phyloP scores from a whole-genome alignment of 2,888 invertebrate species.

The Apocheima hispidaria region DNA sequence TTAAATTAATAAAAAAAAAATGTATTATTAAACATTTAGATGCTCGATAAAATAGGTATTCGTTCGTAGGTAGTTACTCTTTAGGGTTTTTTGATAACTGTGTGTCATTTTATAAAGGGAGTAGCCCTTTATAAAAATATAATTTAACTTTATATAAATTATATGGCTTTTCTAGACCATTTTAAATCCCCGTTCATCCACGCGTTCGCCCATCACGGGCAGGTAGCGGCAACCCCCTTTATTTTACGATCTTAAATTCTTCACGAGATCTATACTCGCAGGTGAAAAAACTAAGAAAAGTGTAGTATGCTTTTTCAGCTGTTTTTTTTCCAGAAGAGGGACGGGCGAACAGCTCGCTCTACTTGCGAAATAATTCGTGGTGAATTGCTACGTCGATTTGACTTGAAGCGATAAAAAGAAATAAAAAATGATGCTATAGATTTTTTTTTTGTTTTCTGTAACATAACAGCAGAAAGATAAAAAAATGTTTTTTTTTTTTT shows the following conservation, averaged over 20 bases:
- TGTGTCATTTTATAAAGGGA: no score
- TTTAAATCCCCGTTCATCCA: conserved; percentile 42
- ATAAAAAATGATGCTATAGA: no score
- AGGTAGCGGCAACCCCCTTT: conserved; percentile 71
- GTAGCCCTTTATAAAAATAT: no score
- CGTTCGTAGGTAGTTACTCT: no score
- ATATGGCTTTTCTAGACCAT: conserved; percentile 41
- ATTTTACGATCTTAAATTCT: conserved; percentile 85
- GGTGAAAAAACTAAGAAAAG: conserved; percentile 66
- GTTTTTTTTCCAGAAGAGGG: conserved; percentile 59
- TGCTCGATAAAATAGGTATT: no score
- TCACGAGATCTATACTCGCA: conserved; percentile 68
- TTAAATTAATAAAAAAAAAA: no score
- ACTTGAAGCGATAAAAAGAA: not conserved
- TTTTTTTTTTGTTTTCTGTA: no score
- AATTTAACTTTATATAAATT: not conserved
- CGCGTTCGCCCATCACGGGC: conserved; percentile 63
- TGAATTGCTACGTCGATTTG: not conserved
- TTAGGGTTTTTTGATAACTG: no score
- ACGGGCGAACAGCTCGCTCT: conserved; percentile 59
- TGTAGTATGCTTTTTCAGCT: conserved; percentile 65
- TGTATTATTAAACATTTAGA: no score
- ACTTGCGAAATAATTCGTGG: conserved; percentile 10
- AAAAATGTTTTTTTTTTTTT: no score
- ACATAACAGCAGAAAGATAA: no score